phyloP scores from a whole-genome alignment of 2,113 vertebrate species.

The Quiscalus mexicanus region DNA sequence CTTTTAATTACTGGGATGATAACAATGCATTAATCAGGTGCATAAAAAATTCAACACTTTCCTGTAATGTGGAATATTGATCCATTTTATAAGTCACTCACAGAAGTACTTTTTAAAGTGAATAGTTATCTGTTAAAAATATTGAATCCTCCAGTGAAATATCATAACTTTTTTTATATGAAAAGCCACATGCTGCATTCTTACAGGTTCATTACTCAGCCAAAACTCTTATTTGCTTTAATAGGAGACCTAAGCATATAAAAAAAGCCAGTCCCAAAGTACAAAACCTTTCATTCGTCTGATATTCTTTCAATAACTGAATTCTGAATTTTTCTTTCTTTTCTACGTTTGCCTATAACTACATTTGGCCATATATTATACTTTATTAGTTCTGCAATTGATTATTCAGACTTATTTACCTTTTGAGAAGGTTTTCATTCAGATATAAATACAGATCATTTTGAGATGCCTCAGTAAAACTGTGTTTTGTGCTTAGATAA shows the following conservation, averaged over 20 bases:
- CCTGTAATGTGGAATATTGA: slow-evolving; percentile 31
- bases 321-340: background rate
- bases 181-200: background rate
- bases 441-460: background rate
- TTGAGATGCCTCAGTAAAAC: background rate
- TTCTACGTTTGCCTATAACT: background rate
- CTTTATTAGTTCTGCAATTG: background rate
- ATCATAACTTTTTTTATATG: background rate
- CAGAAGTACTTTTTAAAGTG: slow-evolving; percentile 36
- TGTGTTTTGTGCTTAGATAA: background rate
- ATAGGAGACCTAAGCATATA: background rate
- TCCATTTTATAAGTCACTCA: slow-evolving; percentile 9
- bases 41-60: slow-evolving; percentile 47
- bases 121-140: slow-evolving; percentile 37
- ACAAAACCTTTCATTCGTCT: background rate
- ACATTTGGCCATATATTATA: background rate
- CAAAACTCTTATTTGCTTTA: background rate
- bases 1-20: slow-evolving; percentile 75
- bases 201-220: background rate
- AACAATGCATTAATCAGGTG: slow-evolving; percentile 70
- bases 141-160: background rate
- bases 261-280: background rate
- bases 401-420: background rate
- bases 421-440: background rate
- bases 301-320: background rate